Base-by-base conservation (phyloP, 1,140 invertebrate species). In the Aricia agestis region DNA sequence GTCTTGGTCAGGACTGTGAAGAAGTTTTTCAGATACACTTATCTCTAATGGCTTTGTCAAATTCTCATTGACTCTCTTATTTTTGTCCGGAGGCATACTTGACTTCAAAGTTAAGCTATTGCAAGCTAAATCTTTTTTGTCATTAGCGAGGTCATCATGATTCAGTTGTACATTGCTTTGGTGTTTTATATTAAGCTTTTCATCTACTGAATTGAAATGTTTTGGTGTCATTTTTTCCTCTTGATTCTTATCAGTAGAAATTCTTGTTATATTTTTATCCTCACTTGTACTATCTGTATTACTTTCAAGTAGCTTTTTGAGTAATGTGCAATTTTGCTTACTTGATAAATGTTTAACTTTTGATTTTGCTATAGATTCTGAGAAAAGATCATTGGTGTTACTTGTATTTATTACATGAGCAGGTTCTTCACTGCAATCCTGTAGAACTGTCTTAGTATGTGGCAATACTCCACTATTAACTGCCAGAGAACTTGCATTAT, bases 21-120 rank as follows among this genome's bases (percentile, higher is more conserved):
- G 77, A 52, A 84, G 71, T 74, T 87, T 90, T 72, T 90, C 86
- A 63, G 85, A 81, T 70, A 91, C 86, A 76, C 82, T 87, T 61
- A 92, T 91, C 82, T 92, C 90, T 76, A 92, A 80, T 19, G 92
- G 91, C 71, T 87, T 89, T 70, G 82, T 85, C 36, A 92, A 67
- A 76, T 75, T 90, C 74, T 91, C 89, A 75, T 78, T 81, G 66
- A 78, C 70, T 77, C 83, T 78, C 76, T 82, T 82, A 82, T 73
- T 76, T 71, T 83, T 67, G 59, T 84, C 80, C 70, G 86, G 79
- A 59, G 82, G 82, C 68, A 81, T 72, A 65, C 78, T 73, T 63
- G 75, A 69, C 71, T 81, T 81, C 80, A 31, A 52, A 77, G 31
- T 67, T 70, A 72, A 68, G 45, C 45, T 66, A 32, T 66, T 18